These are phyloP conservation scores for Charina bottae DNA, from an alignment of 2,113 vertebrate species.

Conservation along the genomic window DNA sequence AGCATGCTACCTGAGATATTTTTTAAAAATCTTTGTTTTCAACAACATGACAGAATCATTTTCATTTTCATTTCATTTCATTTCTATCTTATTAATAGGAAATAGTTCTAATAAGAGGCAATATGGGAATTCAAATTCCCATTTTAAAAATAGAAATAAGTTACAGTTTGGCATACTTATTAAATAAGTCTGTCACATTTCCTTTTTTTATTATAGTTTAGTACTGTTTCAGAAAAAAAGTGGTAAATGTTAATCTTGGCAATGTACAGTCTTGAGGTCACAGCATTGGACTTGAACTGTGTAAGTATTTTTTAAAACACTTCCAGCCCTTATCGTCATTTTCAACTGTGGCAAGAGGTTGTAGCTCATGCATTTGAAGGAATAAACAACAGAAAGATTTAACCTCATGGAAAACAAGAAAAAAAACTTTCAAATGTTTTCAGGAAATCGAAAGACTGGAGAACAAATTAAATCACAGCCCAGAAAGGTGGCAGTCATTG, in stretches of 20 bases:
- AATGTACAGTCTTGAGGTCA: conserved; percentile 24
- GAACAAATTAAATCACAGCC: conserved; percentile 84
- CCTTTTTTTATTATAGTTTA: conserved; percentile 51
- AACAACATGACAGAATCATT: background rate
- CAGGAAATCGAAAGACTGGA: conserved; percentile 95
- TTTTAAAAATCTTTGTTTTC: conserved; percentile 11
- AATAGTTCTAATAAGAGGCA: conserved; percentile 53
- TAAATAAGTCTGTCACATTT: conserved; percentile 58
- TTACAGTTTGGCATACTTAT: conserved; percentile 52
- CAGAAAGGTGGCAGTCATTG: conserved; percentile 91
- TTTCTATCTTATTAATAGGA: conserved; percentile 38
- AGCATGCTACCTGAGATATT: background rate
- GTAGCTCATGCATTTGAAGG: conserved; percentile 34
- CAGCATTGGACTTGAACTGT: conserved; percentile 39
- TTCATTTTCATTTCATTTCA: background rate
- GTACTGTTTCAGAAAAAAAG: conserved; percentile 25
- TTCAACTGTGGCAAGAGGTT: conserved; percentile 28
- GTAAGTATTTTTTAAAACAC: conserved; percentile 56
- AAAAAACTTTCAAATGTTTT: conserved; percentile 60
- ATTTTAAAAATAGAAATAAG: conserved; percentile 59
- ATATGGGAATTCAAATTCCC: conserved; percentile 56
- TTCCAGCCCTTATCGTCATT: conserved; percentile 33
- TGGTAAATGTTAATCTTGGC: conserved; percentile 60
- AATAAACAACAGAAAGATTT: conserved; percentile 29
- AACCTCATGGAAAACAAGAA: conserved; percentile 10